A percentile compares a stretch with the other conserved stretches of the same genome.
Evolutionary conservation across 2,113 vertebrate species (phyloP).

Genomic region (Suricata suricatta): DNA sequence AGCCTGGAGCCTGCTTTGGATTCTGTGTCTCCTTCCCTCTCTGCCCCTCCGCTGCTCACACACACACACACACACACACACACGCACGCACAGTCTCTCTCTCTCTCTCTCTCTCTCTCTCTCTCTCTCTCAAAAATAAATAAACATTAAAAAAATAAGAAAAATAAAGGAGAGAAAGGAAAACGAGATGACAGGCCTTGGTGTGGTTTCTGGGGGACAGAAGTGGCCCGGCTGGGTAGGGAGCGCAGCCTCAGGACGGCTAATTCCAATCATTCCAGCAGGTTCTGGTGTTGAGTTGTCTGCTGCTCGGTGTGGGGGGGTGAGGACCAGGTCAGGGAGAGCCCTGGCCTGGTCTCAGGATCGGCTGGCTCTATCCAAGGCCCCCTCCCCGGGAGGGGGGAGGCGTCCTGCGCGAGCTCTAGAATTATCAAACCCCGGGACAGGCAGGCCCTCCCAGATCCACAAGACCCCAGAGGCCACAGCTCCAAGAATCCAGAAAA

Average conservation of each 20-base stretch:
- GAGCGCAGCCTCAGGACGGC: not conserved
- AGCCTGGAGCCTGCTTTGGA: too few relatives aligned
- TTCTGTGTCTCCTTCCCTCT: too few relatives aligned
- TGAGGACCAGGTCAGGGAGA: not conserved
- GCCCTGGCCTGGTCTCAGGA: too few relatives aligned
- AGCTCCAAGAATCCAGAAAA: not conserved
- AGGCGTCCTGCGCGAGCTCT: not conserved
- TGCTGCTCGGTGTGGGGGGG: too few relatives aligned
- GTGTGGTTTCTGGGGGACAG: not conserved
- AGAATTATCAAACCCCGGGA: not conserved
- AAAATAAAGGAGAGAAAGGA: not conserved
- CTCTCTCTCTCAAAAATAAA: too few relatives aligned
- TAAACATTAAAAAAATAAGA: too few relatives aligned
- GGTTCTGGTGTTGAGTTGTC: not conserved
- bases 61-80: too few relatives aligned
- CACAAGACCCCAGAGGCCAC: not conserved
- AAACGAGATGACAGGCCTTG: not conserved
- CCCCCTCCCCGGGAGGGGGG: not conserved
- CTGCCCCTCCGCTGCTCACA: too few relatives aligned
- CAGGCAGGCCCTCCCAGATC: not conserved
- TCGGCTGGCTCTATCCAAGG: too few relatives aligned
- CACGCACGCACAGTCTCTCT: too few relatives aligned
- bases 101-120: too few relatives aligned
- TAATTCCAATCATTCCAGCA: not conserved
- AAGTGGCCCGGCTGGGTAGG: not conserved